Conservation (phyloP, 1,140 invertebrate species). For the Olivierus martensii region DNA sequence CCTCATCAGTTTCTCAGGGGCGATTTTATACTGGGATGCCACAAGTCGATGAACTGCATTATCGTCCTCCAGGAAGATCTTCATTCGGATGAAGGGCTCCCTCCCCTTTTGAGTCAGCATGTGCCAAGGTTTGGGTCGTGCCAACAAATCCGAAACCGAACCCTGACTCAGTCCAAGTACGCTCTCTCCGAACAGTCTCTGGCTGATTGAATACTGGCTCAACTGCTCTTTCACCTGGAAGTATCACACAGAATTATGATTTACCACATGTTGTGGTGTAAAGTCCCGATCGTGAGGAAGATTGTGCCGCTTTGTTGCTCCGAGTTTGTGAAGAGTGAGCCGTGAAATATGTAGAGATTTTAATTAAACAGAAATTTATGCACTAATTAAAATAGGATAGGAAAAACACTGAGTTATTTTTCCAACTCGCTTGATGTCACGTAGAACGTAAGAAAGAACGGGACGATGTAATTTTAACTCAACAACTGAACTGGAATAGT, state of each 20-base stretch:
- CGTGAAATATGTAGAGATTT: no score
- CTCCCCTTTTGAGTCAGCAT: constrained; percentile 94
- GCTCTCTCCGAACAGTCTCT: constrained; percentile 95
- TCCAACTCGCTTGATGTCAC: no score
- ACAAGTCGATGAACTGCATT: constrained; percentile 94
- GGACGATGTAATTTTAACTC: no score
- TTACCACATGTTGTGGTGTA: no score
- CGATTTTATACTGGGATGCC: constrained; percentile 94
- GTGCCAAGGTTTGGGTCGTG: constrained; percentile 94
- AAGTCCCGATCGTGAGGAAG: no score
- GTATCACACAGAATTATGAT: not conserved
- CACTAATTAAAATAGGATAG: no score
- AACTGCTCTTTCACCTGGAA: constrained; percentile 70
- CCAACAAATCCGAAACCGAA: constrained; percentile 85
- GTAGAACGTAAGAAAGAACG: no score
- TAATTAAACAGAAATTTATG: no score
- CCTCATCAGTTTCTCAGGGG: constrained; percentile 88
- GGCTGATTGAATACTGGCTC: constrained; percentile 96
- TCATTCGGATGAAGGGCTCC: constrained; percentile 96
- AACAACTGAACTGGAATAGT: no score
- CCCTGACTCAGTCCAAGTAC: constrained; percentile 93
- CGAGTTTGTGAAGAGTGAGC: no score
- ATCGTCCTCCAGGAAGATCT: constrained; percentile 93
- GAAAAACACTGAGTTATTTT: no score
- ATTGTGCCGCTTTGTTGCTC: no score